Conservation (phyloP, 2,888 invertebrate species). For the Oxyteleia sp. region DNA sequence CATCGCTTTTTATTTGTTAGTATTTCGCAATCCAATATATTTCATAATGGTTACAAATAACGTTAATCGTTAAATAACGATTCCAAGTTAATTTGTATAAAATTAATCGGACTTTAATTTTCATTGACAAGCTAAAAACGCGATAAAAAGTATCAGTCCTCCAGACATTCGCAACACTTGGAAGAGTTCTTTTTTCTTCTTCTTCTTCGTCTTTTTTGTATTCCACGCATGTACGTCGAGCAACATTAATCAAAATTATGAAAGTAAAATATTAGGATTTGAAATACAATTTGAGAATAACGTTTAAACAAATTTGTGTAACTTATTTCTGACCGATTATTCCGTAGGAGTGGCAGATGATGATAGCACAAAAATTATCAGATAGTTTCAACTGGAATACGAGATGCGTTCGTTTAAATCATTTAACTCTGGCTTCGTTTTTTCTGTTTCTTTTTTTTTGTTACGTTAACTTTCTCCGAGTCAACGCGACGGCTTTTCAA, state of each 20-base stretch:
- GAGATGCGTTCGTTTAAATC: slow-evolving; percentile 19
- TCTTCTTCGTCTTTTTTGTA: neutral
- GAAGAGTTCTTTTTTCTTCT: neutral
- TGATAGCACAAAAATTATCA: slow-evolving; percentile 20
- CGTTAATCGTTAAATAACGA: too few species aligned
- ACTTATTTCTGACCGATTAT: slow-evolving; percentile 33
- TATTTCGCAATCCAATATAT: too few species aligned
- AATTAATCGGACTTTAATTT: too few species aligned
- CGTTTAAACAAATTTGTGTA: slow-evolving; percentile 23
- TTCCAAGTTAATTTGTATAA: too few species aligned
- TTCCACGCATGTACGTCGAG: neutral
- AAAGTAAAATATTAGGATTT: slow-evolving; percentile 14
- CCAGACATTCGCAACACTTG: neutral
- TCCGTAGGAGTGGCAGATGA: slow-evolving; percentile 29
- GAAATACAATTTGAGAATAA: neutral
- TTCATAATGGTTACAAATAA: too few species aligned
- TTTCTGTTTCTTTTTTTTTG: too few species aligned
- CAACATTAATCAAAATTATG: neutral
- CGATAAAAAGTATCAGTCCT: neutral
- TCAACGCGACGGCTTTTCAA: slow-evolving; percentile 15
- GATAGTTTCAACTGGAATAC: slow-evolving; percentile 18
- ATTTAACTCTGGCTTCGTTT: too few species aligned
- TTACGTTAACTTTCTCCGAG: slow-evolving; percentile 42
- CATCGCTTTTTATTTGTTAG: neutral
- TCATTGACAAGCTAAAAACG: neutral